Base-by-base conservation (phyloP, 2,888 invertebrate species). In the Blera fallax region DNA sequence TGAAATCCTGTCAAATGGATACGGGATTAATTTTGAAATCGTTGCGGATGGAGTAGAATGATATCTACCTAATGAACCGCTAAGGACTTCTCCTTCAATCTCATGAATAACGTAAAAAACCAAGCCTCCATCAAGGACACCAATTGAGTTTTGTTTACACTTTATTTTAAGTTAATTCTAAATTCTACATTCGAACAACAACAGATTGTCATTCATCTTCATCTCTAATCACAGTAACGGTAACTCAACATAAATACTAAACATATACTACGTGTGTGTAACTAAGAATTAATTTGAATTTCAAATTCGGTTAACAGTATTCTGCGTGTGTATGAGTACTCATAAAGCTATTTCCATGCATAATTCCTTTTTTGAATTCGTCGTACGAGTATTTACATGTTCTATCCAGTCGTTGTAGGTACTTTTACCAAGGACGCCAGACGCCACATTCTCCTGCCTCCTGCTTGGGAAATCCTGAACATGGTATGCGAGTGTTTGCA, bases 391-490 rank as follows among this genome's bases (percentile, higher is more conserved):
- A 85, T 85, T 81, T 85, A 85, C 81, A 85, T 76, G 34, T 27
- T 48, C n/a, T 34, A 21, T 54, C 48, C 11, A 16, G n/a, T 21
- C 16, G 11, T 18, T 18, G 14, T 8, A 3, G 24, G 10, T 43
- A 34, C 10, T 48, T 56, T 87, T 64, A 88, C 88, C 88, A 88
- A 27, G 88, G 88, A 78, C 88, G 67, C 88, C 88, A 88, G 45
- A 88, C 88, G 54, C 82, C 79, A 8, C 48, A 34, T 8, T 69
- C 65, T 62, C 84, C 76, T 2, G 14, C 34, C 16, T 48, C 84
- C 32, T 64, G 62, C 56, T 76, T 69, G 18, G 60, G 56, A 29
- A 78, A 52, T 52, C 48, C 27, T 50, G 54, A 67, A 21, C 14
- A 21, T 1, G 56, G n/a, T 62, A 56, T 21, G 16, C 52, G 69